phyloP scores from a whole-genome alignment of 2,113 vertebrate species.

The Oncorhynchus kisutch region DNA sequence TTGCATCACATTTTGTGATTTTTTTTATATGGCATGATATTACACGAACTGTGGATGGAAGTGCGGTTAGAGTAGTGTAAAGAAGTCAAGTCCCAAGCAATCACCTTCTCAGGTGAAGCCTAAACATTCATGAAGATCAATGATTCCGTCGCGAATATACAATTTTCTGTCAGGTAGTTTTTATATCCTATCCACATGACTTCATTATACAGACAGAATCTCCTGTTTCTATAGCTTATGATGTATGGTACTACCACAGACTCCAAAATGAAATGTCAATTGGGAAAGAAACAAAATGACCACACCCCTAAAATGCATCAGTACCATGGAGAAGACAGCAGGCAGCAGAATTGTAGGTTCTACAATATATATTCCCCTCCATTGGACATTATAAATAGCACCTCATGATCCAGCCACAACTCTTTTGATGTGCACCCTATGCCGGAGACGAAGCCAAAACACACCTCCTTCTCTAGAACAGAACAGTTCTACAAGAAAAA shows the following conservation, averaged over 20 bases:
- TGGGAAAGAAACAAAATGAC: not conserved
- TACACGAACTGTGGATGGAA: too few species aligned
- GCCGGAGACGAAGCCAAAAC: constrained; percentile 17
- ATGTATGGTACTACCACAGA: not conserved
- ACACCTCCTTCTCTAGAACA: constrained; percentile 11
- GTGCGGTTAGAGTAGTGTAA: too few species aligned
- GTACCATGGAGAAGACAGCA: not conserved
- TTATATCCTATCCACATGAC: not conserved
- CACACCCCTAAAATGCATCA: not conserved
- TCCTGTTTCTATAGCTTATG: not conserved
- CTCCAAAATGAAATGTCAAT: not conserved
- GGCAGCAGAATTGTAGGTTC: not conserved
- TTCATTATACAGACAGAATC: not conserved
- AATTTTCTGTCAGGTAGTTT: not conserved
- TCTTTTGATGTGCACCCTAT: not conserved
- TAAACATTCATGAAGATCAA: too few species aligned
- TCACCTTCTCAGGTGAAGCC: too few species aligned
- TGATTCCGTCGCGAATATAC: too few species aligned
- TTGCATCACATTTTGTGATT: too few species aligned
- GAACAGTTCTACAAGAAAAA: constrained; percentile 24
- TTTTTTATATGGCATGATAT: too few species aligned
- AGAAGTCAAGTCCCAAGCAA: too few species aligned
- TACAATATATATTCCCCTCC: not conserved
- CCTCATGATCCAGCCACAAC: not conserved
- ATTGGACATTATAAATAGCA: not conserved